Evolutionary conservation across 2,113 vertebrate species (phyloP), one percentile per base, ranked within the genome.

Genomic region (Gavia stellata): DNA sequence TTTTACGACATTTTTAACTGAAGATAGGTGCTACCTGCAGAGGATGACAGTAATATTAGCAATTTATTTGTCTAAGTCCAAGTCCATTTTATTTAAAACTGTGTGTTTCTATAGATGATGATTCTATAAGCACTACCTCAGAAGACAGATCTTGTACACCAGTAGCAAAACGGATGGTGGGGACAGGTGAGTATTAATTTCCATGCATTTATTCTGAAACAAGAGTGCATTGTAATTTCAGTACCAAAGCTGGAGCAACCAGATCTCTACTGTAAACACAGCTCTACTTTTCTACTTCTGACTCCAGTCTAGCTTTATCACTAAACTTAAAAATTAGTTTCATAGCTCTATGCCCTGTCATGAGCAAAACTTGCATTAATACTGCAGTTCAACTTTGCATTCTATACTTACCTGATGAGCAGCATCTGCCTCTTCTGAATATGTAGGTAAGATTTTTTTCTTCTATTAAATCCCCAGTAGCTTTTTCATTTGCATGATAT

Each of bases 91-190:
- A 20, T 82, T 52, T 81, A 58, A 65, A 95, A 81, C 23, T 87
- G 15, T 86, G 40, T 96, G 80, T 97, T 88, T 89, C 89, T 70
- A 18, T 10, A 98, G 96, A 98, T 86, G 92, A 97, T 86, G 97
- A 98, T 45, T 97, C 92, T 31, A 3, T 88, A 88, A 98, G 88
- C 78, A 95, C 90, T 87, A 80, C 85, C 49, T 98, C 94, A 91
- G 95, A 98, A 97, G 97, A 97, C n/a, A 79, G 82, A 88, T 77
- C 94, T n/a, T 55, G 83, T 73, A 95, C 86, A 0, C 94, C 59
- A 90, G 50, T 90, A 93, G 58, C 63, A 89, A 94, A 96, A 79
- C 67, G 12, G 49, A 92, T 73, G 42, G 78, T n/a, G 2, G 92
- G 75, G 38, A 73, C 92, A 92, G 97, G 95, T 96, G 56, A 97